These are phyloP conservation scores for Dione juno DNA, from an alignment of 2,888 invertebrate genomes.

Conservation along the genomic window DNA sequence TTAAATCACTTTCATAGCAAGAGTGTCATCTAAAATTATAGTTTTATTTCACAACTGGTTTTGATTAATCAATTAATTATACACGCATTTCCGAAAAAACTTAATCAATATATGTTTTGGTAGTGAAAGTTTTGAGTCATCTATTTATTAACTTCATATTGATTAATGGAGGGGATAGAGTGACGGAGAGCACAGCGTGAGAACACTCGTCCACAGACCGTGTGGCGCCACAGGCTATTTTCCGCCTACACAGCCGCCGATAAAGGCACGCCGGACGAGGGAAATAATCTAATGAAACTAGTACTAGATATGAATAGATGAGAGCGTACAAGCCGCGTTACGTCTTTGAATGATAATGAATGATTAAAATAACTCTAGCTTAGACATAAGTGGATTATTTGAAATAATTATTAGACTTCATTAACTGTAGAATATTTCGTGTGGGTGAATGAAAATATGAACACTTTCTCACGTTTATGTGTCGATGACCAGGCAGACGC, in stretches of 20 bases:
- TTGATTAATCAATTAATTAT: constrained; percentile 53
- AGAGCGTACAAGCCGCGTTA: too few species aligned
- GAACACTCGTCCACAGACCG: constrained; percentile 70
- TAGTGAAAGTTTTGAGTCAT: constrained; percentile 45
- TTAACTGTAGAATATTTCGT: constrained; percentile 47
- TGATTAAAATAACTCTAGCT: background rate
- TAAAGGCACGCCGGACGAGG: background rate
- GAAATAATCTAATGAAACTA: constrained; percentile 2
- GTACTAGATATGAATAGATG: background rate
- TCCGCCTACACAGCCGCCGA: constrained; percentile 36
- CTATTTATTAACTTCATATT: constrained; percentile 62
- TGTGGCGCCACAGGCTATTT: constrained; percentile 66
- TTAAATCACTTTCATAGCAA: too few species aligned
- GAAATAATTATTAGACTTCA: too few species aligned
- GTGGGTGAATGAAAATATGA: constrained; percentile 72
- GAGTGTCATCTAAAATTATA: too few species aligned
- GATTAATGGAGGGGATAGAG: constrained; percentile 54
- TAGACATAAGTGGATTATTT: too few species aligned
- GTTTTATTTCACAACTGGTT: constrained; percentile 49
- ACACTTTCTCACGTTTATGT: constrained; percentile 79
- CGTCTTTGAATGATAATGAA: background rate
- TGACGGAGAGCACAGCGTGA: constrained; percentile 59
- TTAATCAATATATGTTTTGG: constrained; percentile 44
- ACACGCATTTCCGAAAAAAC: constrained; percentile 56
- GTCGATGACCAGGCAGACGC: constrained; percentile 72